These are phyloP conservation scores for Sprattus sprattus DNA, from an alignment of 2,113 vertebrate genomes.

Conservation along the genomic window DNA sequence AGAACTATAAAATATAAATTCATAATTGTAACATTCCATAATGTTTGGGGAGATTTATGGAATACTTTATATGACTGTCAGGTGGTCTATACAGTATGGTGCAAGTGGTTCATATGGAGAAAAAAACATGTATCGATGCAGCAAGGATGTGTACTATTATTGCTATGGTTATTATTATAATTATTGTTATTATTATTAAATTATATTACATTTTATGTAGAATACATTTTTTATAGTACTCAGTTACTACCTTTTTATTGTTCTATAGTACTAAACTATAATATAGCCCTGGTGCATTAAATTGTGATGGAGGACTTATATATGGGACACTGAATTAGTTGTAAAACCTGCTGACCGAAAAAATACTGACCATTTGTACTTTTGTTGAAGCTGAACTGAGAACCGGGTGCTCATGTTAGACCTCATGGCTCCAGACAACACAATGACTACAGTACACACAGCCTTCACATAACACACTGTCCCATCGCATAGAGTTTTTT, in stretches of 20 bases:
- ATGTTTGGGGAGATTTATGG: not conserved
- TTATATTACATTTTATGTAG: not conserved
- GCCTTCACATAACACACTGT: not conserved
- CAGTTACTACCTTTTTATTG: not conserved
- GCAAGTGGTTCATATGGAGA: not conserved
- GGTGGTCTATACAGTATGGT: not conserved
- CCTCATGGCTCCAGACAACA: not conserved
- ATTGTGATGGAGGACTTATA: not conserved
- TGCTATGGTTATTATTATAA: not conserved
- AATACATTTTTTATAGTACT: not conserved
- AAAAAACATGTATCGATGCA: not conserved
- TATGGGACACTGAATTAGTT: conserved; percentile 9
- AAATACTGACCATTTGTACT: not conserved
- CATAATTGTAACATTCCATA: not conserved
- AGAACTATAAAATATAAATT: not conserved
- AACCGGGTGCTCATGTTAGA: not conserved
- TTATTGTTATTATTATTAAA: not conserved
- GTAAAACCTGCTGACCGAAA: not conserved
- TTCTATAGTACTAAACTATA: not conserved
- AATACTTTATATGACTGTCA: not conserved
- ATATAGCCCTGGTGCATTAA: not conserved
- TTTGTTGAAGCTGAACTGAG: too few relatives aligned
- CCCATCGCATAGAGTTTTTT: not conserved
- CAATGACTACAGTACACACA: not conserved
- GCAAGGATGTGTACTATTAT: not conserved